Base-by-base conservation (phyloP, 2,797 vertebrate genomes). In the Okamejei kenojei region DNA sequence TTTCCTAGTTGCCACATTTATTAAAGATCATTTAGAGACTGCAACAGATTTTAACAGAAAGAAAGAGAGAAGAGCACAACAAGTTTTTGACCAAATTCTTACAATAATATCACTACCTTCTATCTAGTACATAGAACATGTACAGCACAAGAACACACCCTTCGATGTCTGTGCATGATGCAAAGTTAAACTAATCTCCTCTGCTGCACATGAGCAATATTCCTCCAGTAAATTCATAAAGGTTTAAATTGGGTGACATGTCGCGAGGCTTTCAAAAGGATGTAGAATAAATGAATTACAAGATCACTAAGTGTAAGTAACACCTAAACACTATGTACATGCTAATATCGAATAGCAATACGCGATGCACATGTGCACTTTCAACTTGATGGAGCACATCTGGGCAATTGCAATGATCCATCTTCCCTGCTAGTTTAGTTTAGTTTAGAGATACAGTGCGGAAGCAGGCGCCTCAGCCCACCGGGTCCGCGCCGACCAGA, bases 11-110 rank as follows among this genome's bases (percentile, higher is more conserved):
- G 63, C n/a, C 86, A 90, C 63, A 68, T 35, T 29, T 3, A 61
- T 90, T 90, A 90, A 68, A 29, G 63, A 15, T 90, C 61, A 90
- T 68, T 90, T 90, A 63, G 63, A 65, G 5, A 90, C 63, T 65
- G 61, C 71, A 90, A 35, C 63, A 68, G 17, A 65, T 81, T 65
- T 65, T 68, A 90, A 32, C 5, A 68, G 29, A 35, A 61, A 90
- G 86, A 29, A 88, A 65, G 84, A 32, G 84, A 88, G 23, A 32
- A 63, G 11, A 65, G 63, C 68, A 11, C 1, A 15, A 88, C 61
- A n/a, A 15, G 26, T 17, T 19, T 68, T 32, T 6, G 32, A n/a
- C 17, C 86, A 35, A 68, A 90, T 68, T 23, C 15, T 11, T 29
- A 19, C 63, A 68, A 68, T 58, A 65, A 1, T 21, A 65, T 65